Evolutionary conservation across 2,888 invertebrate genomes (phyloP), one percentile per base, ranked within the genome.

Genomic region (Phaedon cochleariae): DNA sequence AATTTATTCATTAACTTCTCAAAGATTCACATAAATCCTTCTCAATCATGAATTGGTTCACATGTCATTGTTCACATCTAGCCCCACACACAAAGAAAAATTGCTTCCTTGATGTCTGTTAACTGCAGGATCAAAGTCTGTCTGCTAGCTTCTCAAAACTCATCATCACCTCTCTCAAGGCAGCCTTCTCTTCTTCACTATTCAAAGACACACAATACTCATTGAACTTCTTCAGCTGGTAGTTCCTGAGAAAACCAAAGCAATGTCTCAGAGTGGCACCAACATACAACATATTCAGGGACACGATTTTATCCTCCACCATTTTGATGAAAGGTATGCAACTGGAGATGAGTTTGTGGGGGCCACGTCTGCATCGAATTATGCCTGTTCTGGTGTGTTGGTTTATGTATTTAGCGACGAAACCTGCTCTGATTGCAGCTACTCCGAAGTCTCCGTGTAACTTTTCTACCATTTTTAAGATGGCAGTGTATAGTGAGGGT

Each of bases 221-320:
- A 77, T 92, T 89, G 61, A 92, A 84, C 77, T 88, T 90, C 57
- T 85, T 83, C 74, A 87, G 86, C 75, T 93, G 93, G 80, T 91
- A 88, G 66, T 85, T 87, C 77, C 90, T 85, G 62, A 94, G 87
- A 77, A 90, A 92, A 73, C 88, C 88, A 77, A 91, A 93, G 82
- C 93, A 92, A 70, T 94, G 92, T 81, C 89, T 90, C 59, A 94
- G 85, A 15, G 94, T 92, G 2, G 93, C 94, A 20, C 93, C 93
- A 1, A 89, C 86, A 80, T 93, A 92, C 3, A 94, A 80, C 17
- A 90, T 91, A 57, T 86, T 87, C 21, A 92, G 80, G 59, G 83
- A 85, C 0, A 91, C 90, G 55, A 85, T 83, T 68, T 88, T 85
- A 22, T 87, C 87, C 9, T 89, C 90, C 46, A 94, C 84, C 76